These are phyloP conservation scores for Neoitamus cyanurus DNA, from an alignment of 2,888 invertebrate species.

Conservation along the genomic window DNA sequence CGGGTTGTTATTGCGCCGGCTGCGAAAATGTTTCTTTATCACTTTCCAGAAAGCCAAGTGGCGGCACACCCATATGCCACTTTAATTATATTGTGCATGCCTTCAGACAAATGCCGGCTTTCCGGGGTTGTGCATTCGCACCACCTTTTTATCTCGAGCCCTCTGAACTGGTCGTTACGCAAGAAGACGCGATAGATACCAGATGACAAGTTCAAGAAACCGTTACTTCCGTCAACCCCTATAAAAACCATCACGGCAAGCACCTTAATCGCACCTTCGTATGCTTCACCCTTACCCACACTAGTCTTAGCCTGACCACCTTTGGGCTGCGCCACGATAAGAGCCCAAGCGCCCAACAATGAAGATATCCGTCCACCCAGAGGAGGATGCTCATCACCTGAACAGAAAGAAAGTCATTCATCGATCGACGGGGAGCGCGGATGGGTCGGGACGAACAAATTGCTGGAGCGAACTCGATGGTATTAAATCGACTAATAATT, in stretches of 20 bases:
- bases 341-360: background rate
- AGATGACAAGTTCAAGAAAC: slow-evolving; percentile 33
- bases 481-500: slow-evolving; percentile 42
- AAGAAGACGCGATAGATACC: background rate
- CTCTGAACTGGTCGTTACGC: background rate
- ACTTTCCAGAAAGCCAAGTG: background rate
- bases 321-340: background rate
- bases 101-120: background rate
- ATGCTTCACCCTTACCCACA: background rate
- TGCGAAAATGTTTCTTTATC: background rate
- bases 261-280: background rate
- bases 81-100: background rate
- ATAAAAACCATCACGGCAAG: background rate
- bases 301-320: background rate
- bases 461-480: background rate
- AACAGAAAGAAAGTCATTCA: slow-evolving; percentile 17
- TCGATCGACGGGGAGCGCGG: background rate
- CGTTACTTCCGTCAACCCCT: slow-evolving; percentile 28
- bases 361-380: background rate
- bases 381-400: background rate
- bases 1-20: background rate
- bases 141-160: background rate
- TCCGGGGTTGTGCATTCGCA: background rate
- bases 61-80: background rate
- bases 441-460: background rate